Conservation (phyloP, 2,113 vertebrate species). For the Crotalus horridus region DNA sequence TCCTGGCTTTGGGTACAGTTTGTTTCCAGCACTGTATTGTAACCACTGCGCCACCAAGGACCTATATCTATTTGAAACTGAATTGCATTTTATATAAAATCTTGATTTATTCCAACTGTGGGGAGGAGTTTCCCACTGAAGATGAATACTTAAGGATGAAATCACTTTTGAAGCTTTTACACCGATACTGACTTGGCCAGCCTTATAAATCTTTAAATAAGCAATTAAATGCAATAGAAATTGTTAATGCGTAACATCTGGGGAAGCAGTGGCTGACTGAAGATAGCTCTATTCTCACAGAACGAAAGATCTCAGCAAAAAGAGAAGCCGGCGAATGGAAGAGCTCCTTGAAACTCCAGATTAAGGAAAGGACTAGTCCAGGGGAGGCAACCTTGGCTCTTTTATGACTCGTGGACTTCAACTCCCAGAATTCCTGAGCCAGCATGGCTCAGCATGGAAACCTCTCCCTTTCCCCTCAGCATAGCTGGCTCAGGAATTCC, state of each 20-base stretch:
- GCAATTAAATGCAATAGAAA: neutral
- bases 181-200: neutral
- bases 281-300: neutral
- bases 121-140: too few species aligned
- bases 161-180: neutral
- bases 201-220: neutral
- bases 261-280: neutral
- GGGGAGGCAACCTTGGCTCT: too few species aligned
- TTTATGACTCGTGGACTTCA: too few species aligned
- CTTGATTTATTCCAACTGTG: too few species aligned
- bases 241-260: neutral
- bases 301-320: neutral
- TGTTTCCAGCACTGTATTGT: neutral
- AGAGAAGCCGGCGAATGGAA: neutral
- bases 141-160: neutral
- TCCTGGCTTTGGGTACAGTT: neutral
- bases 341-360: neutral
- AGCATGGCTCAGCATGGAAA: too few species aligned
- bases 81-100: too few species aligned
- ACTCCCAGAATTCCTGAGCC: too few species aligned
- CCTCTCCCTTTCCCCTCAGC: too few species aligned
- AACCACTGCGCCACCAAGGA: neutral
- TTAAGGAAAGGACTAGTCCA: neutral
- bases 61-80: neutral
- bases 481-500: too few species aligned